Conservation (phyloP, 92 coral and sea anemone species). For the Paragorgia papillata region DNA sequence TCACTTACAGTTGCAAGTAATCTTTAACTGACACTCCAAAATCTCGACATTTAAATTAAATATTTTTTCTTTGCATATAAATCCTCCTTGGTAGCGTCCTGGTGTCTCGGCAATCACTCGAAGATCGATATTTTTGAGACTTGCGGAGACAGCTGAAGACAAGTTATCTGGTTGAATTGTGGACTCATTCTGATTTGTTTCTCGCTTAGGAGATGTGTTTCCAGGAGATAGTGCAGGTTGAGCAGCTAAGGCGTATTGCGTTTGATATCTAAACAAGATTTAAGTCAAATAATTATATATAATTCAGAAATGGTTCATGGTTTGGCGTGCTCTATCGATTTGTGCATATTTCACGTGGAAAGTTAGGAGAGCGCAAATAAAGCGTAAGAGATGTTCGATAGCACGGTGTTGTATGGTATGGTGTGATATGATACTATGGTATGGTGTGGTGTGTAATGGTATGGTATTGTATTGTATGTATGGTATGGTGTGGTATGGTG, state of each 20-base stretch:
- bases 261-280: slow-evolving; percentile 21
- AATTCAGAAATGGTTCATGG: too few relatives aligned
- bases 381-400: too few relatives aligned
- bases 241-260: slow-evolving; percentile 31
- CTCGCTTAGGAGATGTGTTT: neutral
- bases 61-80: slow-evolving; percentile 37
- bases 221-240: slow-evolving; percentile 14
- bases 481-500: too few relatives aligned
- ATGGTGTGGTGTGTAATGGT: too few relatives aligned
- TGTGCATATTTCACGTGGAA: too few relatives aligned
- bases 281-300: too few relatives aligned
- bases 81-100: slow-evolving; percentile 37
- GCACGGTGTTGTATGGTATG: too few relatives aligned
- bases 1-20: slow-evolving; percentile 30
- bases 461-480: too few relatives aligned
- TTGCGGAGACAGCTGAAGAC: neutral
- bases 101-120: slow-evolving; percentile 37
- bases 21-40: slow-evolving; percentile 11
- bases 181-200: too few relatives aligned
- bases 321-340: too few relatives aligned
- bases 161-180: neutral
- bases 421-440: too few relatives aligned
- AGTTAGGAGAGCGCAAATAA: too few relatives aligned
- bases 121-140: slow-evolving; percentile 24
- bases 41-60: slow-evolving; percentile 15